Evolutionary conservation across 2,797 vertebrate genomes (phyloP).

Genomic region (Choloepus didactylus): DNA sequence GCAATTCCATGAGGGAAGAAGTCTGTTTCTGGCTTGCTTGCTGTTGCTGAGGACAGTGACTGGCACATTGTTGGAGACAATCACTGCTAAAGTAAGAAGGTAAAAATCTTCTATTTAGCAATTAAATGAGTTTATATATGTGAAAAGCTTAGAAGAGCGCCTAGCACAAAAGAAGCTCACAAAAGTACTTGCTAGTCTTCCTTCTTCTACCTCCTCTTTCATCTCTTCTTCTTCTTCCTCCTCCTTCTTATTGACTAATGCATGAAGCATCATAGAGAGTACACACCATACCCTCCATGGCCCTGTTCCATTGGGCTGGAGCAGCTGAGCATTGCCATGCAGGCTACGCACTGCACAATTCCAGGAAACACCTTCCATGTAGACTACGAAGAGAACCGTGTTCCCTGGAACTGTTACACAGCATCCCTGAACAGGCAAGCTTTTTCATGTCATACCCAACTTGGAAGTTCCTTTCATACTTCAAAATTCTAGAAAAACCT

Average conservation of each 20-base stretch:
- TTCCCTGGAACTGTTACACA: background rate
- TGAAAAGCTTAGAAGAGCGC: background rate
- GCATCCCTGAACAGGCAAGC: background rate
- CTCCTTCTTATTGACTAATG: too few relatives aligned
- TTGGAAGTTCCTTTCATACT: constrained; percentile 46
- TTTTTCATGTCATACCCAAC: constrained; percentile 1
- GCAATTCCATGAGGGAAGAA: background rate
- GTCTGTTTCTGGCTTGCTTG: background rate
- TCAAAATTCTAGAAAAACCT: constrained; percentile 66
- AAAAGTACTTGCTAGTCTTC: background rate
- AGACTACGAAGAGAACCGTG: background rate
- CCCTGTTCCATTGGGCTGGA: background rate
- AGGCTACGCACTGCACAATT: background rate
- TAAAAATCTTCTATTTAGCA: background rate
- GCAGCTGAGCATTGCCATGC: fast-evolving
- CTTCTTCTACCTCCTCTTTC: background rate
- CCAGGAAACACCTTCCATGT: background rate
- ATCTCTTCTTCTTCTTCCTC: background rate
- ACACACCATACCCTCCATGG: background rate
- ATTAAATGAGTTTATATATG: background rate
- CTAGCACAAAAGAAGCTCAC: background rate
- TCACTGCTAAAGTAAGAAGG: background rate
- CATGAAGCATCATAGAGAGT: too few relatives aligned
- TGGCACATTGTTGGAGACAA: background rate
- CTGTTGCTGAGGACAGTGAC: background rate